Conservation (phyloP, 2,888 invertebrate species). For the Embidobia sp. region DNA sequence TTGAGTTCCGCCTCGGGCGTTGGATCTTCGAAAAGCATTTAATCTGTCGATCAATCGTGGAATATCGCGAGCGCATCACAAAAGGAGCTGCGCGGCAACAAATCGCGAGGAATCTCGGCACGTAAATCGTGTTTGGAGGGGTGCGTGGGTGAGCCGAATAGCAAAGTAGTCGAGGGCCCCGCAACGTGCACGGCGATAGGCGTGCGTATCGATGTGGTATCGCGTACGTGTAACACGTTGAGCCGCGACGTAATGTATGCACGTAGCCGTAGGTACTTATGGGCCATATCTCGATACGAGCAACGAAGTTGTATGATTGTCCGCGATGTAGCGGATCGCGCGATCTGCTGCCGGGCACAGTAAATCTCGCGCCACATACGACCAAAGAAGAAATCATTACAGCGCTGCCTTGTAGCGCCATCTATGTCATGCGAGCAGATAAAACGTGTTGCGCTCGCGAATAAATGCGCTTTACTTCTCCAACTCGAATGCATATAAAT, state of each 20-base stretch:
- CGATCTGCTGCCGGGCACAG: constrained; percentile 69
- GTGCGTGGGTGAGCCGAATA: constrained; percentile 59
- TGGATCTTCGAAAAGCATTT: constrained; percentile 54
- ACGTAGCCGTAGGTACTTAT: constrained; percentile 60
- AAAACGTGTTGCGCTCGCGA: constrained; percentile 4
- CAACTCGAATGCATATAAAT: not conserved
- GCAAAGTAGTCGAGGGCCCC: constrained; percentile 40
- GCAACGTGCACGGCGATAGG: constrained; percentile 32
- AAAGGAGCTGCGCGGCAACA: constrained; percentile 51
- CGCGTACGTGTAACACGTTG: constrained; percentile 56
- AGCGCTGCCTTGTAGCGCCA: constrained; percentile 67
- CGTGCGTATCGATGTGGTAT: constrained; percentile 52
- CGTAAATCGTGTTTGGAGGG: constrained; percentile 50
- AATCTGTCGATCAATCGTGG: constrained; percentile 57
- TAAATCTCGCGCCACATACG: constrained; percentile 70
- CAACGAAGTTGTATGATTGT: constrained; percentile 70
- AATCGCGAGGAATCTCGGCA: constrained; percentile 55
- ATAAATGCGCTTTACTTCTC: not conserved
- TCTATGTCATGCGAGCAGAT: constrained; percentile 45
- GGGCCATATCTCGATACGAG: constrained; percentile 58
- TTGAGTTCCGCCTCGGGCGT: constrained; percentile 33
- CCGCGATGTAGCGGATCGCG: constrained; percentile 53
- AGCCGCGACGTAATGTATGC: constrained; percentile 56
- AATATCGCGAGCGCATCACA: constrained; percentile 56
- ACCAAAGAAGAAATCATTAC: constrained; percentile 74